A percentile compares a stretch with the other conserved stretches of the same genome.
phyloP scores from a whole-genome alignment of 2,888 invertebrate species.

The Glaucopsyche alexis region DNA sequence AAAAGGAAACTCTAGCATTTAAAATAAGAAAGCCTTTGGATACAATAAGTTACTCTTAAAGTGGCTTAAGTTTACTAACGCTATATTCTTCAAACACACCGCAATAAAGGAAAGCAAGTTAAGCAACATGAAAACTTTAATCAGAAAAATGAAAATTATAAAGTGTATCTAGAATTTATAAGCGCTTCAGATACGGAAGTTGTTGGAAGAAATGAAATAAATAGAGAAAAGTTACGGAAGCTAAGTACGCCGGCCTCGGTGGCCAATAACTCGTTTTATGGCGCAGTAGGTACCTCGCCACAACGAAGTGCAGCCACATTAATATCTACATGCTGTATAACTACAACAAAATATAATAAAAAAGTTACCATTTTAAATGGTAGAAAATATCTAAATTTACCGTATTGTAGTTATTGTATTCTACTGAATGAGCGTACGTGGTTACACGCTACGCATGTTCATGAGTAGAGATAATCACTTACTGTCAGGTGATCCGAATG shows the following conservation, averaged over 20 bases:
- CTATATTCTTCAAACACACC: neutral
- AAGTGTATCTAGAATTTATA: conserved; percentile 19
- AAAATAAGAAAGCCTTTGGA: neutral
- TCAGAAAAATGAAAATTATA: conserved; percentile 4
- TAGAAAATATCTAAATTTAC: neutral
- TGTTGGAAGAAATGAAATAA: conserved; percentile 14
- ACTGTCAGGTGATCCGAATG: no score
- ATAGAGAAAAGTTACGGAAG: conserved; percentile 10
- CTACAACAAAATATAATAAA: neutral
- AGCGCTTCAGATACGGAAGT: conserved; percentile 13
- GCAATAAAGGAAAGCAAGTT: neutral
- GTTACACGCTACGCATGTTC: no score
- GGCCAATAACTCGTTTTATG: conserved; percentile 13
- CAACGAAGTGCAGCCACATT: conserved; percentile 2
- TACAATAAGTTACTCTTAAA: neutral
- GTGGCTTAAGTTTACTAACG: neutral
- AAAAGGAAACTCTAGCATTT: neutral
- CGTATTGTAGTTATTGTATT: no score
- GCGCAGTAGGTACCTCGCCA: neutral
- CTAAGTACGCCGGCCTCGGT: neutral
- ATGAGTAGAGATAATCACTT: no score
- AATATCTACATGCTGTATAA: neutral
- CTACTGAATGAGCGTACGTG: no score
- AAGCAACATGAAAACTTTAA: conserved; percentile 8
- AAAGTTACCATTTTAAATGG: neutral